Conservation (phyloP, 1,140 invertebrate species). For the Lerema accius region DNA sequence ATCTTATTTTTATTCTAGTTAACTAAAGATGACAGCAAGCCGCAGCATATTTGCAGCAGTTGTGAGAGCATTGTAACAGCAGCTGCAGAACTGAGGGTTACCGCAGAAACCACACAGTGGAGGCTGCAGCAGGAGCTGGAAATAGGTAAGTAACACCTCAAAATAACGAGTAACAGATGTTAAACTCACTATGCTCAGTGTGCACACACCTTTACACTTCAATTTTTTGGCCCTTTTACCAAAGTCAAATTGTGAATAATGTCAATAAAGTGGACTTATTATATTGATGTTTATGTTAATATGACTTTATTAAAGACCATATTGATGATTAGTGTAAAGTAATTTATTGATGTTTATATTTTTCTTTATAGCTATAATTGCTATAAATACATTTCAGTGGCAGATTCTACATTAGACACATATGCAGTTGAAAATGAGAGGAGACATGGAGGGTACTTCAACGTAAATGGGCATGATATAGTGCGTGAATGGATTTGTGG, state of each 20-base stretch:
- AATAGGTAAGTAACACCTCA: conserved; percentile 40
- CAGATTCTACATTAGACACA: conserved; percentile 24
- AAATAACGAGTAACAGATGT: no score
- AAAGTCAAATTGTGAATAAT: no score
- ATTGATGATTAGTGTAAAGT: no score
- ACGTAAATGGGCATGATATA: conserved; percentile 24
- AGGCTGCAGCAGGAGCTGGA: conserved; percentile 47
- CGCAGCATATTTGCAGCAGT: conserved; percentile 42
- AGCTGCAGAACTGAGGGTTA: conserved; percentile 39
- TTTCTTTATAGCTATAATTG: no score
- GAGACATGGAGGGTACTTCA: conserved; percentile 41
- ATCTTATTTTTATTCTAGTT: conserved; percentile 31
- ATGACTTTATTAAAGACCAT: no score
- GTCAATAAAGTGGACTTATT: no score
- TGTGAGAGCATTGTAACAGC: conserved; percentile 38
- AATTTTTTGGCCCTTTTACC: no score
- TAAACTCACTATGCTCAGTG: no score
- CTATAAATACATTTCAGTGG: conserved; percentile 35
- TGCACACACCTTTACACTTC: no score
- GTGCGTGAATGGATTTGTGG: conserved; percentile 41
- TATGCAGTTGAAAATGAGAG: conserved; percentile 14
- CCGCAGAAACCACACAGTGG: conserved; percentile 47
- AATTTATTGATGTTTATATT: no score
- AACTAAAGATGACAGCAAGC: conserved; percentile 42
- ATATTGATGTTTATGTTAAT: no score